Base-by-base conservation (phyloP, 2,113 vertebrate species). In the Peucedramus taeniatus region DNA sequence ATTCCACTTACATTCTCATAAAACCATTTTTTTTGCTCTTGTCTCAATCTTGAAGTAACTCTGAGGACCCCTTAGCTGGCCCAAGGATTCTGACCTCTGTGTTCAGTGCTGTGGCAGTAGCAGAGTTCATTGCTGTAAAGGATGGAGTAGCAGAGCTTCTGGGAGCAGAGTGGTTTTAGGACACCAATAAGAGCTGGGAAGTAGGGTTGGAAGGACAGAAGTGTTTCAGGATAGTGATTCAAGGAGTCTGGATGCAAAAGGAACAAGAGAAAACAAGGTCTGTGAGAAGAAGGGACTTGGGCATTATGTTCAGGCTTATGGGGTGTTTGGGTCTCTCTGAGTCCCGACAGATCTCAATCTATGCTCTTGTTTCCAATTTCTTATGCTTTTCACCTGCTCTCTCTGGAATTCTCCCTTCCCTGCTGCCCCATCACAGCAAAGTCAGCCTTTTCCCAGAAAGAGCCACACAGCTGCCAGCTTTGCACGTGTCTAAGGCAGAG, bases 81-180 rank as follows among this genome's bases (percentile, higher is more conserved):
- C 54, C 8, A 20, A 20, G 26, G 42, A 17, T 66, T 84, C 50
- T 87, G 10, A 35, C 18, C 42, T 31, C 24, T 22, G 11, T 60
- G 13, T 39, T 64, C 10, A 53, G 31, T 37, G n/a, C 30, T 71
- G 33, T 33, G 37, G 11, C 4, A 79, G 21, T 4, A 35, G 30
- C 13, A 26, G 21, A 57, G 6, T 19, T 16, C 24, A 11, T 24
- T 63, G 31, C 33, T 51, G 23, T 13, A 15, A 26, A 61, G 24
- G 13, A 40, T 0, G 0, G 7, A 1, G 23, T 11, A 65, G 20
- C 28, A 50, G 15, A 84, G 30, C 7, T 63, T 10, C 39, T 54
- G 18, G 11, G 9, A 6, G 11, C 24, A 44, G 11, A 13, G 16
- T 5, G 3, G 23, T 2, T 79, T 83, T 22, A 26, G 49, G 17